Conservation (phyloP, 2,888 invertebrate genomes). For the Nesidiocoris tenuis region DNA sequence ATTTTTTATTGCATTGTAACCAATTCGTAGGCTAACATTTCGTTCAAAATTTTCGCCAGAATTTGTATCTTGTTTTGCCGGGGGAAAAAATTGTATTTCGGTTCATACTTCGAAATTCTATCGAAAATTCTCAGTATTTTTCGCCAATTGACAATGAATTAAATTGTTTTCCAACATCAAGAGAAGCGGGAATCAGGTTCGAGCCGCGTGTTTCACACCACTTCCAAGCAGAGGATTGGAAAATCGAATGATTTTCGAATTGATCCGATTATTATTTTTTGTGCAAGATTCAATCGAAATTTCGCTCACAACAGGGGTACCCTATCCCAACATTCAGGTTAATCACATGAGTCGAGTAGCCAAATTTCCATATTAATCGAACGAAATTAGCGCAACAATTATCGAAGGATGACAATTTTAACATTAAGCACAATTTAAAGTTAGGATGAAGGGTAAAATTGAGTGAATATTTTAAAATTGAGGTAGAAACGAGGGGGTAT, state of each 20-base stretch:
- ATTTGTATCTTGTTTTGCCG: no score
- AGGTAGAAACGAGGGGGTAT: no score
- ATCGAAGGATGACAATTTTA: no score
- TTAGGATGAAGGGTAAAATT: no score
- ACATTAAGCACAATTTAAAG: no score
- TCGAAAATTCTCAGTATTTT: no score
- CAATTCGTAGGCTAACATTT: no score
- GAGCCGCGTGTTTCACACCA: conserved; percentile 33
- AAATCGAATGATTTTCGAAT: background rate
- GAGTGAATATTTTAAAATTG: no score
- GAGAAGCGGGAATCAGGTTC: background rate
- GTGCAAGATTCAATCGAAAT: conserved; percentile 1
- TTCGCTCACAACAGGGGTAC: conserved; percentile 70
- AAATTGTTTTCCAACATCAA: background rate
- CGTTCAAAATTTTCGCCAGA: no score
- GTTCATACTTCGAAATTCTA: no score
- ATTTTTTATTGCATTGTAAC: no score
- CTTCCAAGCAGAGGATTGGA: conserved; percentile 9
- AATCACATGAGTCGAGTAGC: conserved; percentile 39
- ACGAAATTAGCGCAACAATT: background rate
- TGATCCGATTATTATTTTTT: conserved; percentile 1
- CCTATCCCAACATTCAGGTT: conserved; percentile 98
- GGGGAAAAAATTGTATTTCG: no score
- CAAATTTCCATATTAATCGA: conserved; percentile 21
- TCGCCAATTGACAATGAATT: background rate